phyloP scores from a whole-genome alignment of 2,888 invertebrate genomes.

The Neoascia interrupta region DNA sequence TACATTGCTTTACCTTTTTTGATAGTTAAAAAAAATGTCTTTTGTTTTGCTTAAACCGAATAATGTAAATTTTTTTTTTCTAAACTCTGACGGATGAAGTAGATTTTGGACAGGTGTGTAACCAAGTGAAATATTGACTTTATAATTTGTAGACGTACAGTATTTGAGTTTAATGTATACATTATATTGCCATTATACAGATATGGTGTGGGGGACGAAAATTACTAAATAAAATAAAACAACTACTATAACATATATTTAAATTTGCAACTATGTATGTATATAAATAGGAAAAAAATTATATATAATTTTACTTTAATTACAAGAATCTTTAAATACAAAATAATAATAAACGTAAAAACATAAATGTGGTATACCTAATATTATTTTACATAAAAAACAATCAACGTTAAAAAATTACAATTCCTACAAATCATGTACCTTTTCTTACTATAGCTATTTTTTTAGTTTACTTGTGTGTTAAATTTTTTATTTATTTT shows the following conservation, averaged over 20 bases:
- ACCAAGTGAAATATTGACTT: too few relatives aligned
- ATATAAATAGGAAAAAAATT: slow-evolving; percentile 42
- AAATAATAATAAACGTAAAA: slow-evolving; percentile 59
- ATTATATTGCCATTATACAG: slow-evolving; percentile 18
- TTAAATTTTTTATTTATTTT: not conserved
- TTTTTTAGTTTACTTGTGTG: slow-evolving; percentile 34
- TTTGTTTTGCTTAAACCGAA: not conserved
- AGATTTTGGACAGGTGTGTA: too few relatives aligned
- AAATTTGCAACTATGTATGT: slow-evolving; percentile 28
- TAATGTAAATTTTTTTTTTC: not conserved
- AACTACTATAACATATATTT: slow-evolving; percentile 27
- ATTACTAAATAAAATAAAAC: slow-evolving; percentile 43
- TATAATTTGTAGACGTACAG: slow-evolving; percentile 3
- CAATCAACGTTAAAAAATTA: slow-evolving; percentile 55
- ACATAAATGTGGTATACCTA: slow-evolving; percentile 50
- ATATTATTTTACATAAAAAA: slow-evolving; percentile 61
- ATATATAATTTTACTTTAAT: slow-evolving; percentile 44
- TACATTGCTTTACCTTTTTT: slow-evolving; percentile 31
- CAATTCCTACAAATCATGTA: slow-evolving; percentile 39
- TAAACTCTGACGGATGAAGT: too few relatives aligned
- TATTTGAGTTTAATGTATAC: slow-evolving; percentile 1
- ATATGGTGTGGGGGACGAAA: slow-evolving; percentile 26
- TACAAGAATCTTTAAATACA: slow-evolving; percentile 57
- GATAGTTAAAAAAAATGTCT: not conserved
- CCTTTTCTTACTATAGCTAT: slow-evolving; percentile 45